Percentiles rank a stretch among this genome's conserved stretches.
Evolutionary conservation across 2,888 invertebrate genomes (phyloP).

Genomic region (Cephus sareptanus): DNA sequence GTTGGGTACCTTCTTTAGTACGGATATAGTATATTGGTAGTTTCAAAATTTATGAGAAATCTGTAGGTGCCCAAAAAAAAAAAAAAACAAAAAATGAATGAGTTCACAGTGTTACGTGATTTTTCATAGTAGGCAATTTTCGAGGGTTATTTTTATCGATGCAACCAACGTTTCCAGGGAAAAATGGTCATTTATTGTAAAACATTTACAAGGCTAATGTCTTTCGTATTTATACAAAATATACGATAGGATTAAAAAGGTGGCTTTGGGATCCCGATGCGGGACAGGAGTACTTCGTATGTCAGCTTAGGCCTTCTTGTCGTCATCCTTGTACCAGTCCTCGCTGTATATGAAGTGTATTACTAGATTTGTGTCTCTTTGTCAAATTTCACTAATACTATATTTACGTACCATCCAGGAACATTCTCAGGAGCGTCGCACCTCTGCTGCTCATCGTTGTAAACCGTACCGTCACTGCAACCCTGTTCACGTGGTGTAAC

Average conservation of each 20-base stretch:
- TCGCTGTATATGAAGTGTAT: conserved; percentile 68
- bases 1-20: background rate
- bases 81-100: background rate
- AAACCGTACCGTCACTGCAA: conserved; percentile 89
- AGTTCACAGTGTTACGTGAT: background rate
- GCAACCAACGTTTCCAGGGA: conserved; percentile 16
- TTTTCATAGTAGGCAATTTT: background rate
- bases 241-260: conserved; percentile 30
- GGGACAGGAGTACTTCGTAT: conserved; percentile 54
- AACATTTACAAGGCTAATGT: conserved; percentile 32
- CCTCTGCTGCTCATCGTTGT: conserved; percentile 85
- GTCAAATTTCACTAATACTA: background rate
- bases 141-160: background rate
- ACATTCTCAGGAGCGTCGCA: conserved; percentile 94
- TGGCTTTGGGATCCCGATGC: conserved; percentile 59
- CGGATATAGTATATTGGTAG: background rate
- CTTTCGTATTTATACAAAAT: conserved; percentile 37
- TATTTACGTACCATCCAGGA: conserved; percentile 80
- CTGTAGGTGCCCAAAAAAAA: background rate
- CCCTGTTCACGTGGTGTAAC: conserved; percentile 89
- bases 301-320: conserved; percentile 60
- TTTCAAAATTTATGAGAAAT: background rate
- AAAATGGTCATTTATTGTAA: conserved; percentile 40
- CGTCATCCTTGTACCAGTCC: conserved; percentile 92
- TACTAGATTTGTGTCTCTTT: background rate